Evolutionary conservation across 2,888 invertebrate species (phyloP).

Genomic region (Micoletzkya japonica): DNA sequence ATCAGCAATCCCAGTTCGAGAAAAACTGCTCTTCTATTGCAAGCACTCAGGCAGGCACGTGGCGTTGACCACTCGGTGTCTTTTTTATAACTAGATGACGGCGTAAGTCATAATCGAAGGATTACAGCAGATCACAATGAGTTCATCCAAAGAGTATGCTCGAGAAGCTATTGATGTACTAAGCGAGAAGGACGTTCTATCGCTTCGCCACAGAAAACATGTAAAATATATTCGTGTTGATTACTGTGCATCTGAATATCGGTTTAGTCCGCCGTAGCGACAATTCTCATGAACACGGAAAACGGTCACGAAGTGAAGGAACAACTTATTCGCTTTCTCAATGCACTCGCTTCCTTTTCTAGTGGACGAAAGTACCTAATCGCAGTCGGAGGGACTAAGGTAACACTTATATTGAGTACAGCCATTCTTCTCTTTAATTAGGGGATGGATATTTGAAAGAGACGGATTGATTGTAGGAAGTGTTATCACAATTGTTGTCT

Average conservation of each 20-base stretch:
- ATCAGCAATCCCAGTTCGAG: slow-evolving; percentile 24
- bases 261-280: slow-evolving; percentile 40
- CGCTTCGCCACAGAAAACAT: slow-evolving; percentile 44
- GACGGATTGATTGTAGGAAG: slow-evolving; percentile 20
- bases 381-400: slow-evolving; percentile 37
- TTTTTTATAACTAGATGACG: background rate
- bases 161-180: slow-evolving; percentile 26
- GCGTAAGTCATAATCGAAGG: background rate
- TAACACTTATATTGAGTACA: background rate
- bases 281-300: slow-evolving; percentile 33
- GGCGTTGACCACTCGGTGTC: too few relatives aligned
- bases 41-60: slow-evolving; percentile 24
- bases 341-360: slow-evolving; percentile 43
- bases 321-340: slow-evolving; percentile 35
- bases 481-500: slow-evolving; percentile 34
- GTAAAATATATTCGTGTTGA: slow-evolving; percentile 27
- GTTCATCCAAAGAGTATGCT: slow-evolving; percentile 24
- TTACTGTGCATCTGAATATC: background rate
- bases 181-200: slow-evolving; percentile 43
- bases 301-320: slow-evolving; percentile 40
- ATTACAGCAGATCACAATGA: slow-evolving; percentile 26
- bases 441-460: background rate
- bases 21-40: slow-evolving; percentile 21
- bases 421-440: background rate
- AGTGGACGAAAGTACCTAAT: slow-evolving; percentile 44